Evolutionary conservation across 2,113 vertebrate genomes (phyloP).

Genomic region (Neopipo cinnamomea): DNA sequence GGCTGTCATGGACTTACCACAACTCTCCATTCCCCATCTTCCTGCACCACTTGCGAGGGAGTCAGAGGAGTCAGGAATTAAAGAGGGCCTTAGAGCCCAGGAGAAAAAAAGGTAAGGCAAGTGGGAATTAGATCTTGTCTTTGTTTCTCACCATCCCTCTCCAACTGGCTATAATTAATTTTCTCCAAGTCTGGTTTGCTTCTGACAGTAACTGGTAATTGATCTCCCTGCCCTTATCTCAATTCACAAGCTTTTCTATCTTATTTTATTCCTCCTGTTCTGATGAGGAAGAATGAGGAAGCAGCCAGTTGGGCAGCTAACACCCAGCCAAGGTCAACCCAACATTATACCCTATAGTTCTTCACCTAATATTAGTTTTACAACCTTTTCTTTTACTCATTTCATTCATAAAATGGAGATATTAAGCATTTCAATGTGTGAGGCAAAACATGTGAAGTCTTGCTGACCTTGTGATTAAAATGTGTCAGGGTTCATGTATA

Average conservation of each 20-base stretch:
- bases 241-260: accelerated
- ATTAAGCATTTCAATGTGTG: neutral
- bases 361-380: neutral
- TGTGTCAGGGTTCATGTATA: accelerated
- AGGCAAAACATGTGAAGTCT: neutral
- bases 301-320: neutral
- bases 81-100: neutral
- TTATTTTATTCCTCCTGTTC: neutral
- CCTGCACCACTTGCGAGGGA: neutral
- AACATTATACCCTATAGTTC: neutral
- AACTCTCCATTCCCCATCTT: neutral
- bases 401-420: neutral
- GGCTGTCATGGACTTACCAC: neutral
- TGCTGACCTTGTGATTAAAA: neutral
- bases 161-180: neutral
- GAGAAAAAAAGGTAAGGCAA: neutral
- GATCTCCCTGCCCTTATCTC: neutral
- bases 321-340: neutral
- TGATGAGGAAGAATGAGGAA: neutral
- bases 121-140: neutral
- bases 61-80: neutral
- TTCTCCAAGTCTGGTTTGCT: neutral
- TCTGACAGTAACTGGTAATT: neutral
- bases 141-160: neutral
- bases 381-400: neutral